Base-by-base conservation (phyloP, 2,888 invertebrate species). In the Polydrusus cervinus region DNA sequence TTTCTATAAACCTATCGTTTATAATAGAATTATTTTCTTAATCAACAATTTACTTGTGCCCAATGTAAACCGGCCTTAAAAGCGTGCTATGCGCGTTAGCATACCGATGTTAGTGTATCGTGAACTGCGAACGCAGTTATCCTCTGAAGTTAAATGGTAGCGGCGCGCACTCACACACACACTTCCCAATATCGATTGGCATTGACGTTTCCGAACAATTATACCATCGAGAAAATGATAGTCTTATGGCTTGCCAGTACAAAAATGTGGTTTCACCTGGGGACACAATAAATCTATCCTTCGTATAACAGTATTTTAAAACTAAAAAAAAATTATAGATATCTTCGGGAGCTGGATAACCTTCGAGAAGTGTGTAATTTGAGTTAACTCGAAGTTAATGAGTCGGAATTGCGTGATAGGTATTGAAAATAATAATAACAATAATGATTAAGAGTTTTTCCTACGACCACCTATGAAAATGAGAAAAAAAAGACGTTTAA, bases 261-360 rank as follows among this genome's bases (percentile, higher is more conserved):
- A 64, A 64, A 64, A 64, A 47, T 64, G 34, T 11, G 34, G 38
- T 30, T 14, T 47, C n/a, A 49, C 64, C 47, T 49, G 47, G 47
- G 64, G 64, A 45, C 64, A 49, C 49, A 16, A 49, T 64, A 64
- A 49, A 47, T 64, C 45, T 64, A 64, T 45, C 49, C 49, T 14
- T 30, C 49, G n/a, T 30, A 49, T 64, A 64, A 64, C 64, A 45
- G 64, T 49, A 49, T 64, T 62, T 64, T 64, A 34, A 11, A 8
- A 47, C 34, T 13, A 25, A 16, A 49, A 30, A 16, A 10, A 60
- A 60, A 38, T 38, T 11, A 20, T 55, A 1, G 16, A 47, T 64
- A 34, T 64, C 64, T 64, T 47, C 64, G 49, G 64, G 64, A 64
- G 64, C 64, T 34, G 49, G 47, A 30, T 64, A 64, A 64, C 64